Evolutionary conservation across 2,888 invertebrate genomes (phyloP).

Genomic region (Apodemia zela): DNA sequence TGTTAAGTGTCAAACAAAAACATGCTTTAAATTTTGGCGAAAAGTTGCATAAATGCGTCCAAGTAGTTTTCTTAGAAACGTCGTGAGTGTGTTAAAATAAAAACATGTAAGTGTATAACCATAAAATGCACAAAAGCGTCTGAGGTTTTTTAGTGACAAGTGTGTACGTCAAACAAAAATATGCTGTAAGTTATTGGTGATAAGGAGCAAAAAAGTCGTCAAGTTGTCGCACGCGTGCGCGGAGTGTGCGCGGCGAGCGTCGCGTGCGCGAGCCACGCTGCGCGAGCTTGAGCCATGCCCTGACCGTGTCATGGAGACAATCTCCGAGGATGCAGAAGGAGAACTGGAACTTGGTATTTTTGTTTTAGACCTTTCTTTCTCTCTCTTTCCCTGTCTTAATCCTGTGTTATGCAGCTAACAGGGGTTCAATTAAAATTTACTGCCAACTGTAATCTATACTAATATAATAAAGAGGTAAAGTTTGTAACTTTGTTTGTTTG

Average conservation of each 20-base stretch:
- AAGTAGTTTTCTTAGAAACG: too few relatives aligned
- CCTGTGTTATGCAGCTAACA: too few relatives aligned
- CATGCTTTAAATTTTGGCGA: background rate
- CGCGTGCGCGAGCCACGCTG: conserved; percentile 59
- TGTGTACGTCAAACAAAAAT: conserved; percentile 15
- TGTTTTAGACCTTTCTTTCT: background rate
- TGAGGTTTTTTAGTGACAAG: conserved; percentile 17
- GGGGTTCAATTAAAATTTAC: too few relatives aligned
- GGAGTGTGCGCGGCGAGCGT: conserved; percentile 66
- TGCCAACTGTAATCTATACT: too few relatives aligned
- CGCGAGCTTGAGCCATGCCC: conserved; percentile 62
- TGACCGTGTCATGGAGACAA: conserved; percentile 82
- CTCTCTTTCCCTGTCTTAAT: background rate
- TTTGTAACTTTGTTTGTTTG: too few relatives aligned
- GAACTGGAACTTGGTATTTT: conserved; percentile 84
- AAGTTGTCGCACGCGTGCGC: conserved; percentile 53
- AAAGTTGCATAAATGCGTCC: too few relatives aligned
- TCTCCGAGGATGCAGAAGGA: conserved; percentile 84
- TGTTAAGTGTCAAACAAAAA: too few relatives aligned
- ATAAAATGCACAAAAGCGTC: too few relatives aligned
- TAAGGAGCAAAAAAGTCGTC: conserved; percentile 31
- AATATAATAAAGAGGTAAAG: too few relatives aligned
- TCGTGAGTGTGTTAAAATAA: too few relatives aligned
- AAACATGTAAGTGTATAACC: too few relatives aligned
- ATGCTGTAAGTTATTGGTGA: conserved; percentile 18